Percentiles rank a stretch among this genome's conserved stretches.
Conservation (phyloP, 2,113 vertebrate genomes). For the Carassius gibelio region DNA sequence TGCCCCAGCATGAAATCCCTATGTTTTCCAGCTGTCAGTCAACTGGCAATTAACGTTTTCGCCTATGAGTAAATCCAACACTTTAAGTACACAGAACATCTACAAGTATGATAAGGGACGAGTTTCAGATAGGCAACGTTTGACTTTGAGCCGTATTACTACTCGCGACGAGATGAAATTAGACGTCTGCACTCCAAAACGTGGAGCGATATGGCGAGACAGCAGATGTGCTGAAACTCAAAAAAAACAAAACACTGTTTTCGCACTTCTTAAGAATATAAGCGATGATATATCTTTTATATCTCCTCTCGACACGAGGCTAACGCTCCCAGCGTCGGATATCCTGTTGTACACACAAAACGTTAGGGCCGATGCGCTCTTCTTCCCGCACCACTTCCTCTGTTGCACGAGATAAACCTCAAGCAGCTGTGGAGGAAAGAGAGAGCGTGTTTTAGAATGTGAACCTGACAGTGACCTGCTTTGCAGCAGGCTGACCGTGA, state of each 20-base stretch:
- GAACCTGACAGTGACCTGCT: neutral
- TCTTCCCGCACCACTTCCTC: constrained; percentile 72
- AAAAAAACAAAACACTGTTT: neutral
- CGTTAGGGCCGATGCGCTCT: constrained; percentile 57
- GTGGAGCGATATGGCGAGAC: too few species aligned
- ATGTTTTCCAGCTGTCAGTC: constrained; percentile 74
- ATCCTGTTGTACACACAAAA: constrained; percentile 73
- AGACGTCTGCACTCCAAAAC: neutral
- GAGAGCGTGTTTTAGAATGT: constrained; percentile 35
- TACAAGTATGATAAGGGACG: constrained; percentile 26
- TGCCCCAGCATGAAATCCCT: constrained; percentile 62
- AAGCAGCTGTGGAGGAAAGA: constrained; percentile 64
- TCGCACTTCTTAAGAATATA: neutral
- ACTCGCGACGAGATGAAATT: neutral
- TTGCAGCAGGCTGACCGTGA: constrained; percentile 2
- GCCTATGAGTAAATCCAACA: constrained; percentile 57
- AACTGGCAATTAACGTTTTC: constrained; percentile 75
- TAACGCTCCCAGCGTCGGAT: constrained; percentile 70
- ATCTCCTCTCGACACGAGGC: constrained; percentile 49
- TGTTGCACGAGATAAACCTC: constrained; percentile 67
- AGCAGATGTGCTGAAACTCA: neutral
- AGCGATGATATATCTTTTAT: constrained; percentile 28
- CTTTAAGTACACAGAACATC: constrained; percentile 14
- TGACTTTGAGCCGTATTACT: constrained; percentile 11
- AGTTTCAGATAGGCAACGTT: neutral